Base-by-base conservation (phyloP, 2,888 invertebrate genomes). In the Candidula unifasciata region DNA sequence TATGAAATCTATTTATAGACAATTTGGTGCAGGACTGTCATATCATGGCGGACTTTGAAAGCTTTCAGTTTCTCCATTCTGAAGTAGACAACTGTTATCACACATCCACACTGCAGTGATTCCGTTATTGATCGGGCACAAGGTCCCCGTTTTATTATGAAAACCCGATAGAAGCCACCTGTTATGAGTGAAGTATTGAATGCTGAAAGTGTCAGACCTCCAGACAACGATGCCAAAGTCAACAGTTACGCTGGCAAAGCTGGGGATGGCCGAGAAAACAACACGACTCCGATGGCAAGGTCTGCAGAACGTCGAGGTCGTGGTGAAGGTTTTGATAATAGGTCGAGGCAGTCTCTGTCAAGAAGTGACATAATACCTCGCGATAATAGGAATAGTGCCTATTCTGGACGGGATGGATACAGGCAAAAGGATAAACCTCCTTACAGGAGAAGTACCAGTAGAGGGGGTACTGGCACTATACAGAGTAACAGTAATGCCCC, bases 131-230 rank as follows among this genome's bases (percentile, higher is more conserved):
- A 76, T 18, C 54, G 66, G 79, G 27, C n/a, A 37, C 37, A 52
- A 44, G 1, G 21, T 33, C 33, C 37, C 71, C 71, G 8, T 44
- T 10, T 44, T 6, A 81, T 57, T 82, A 82, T 73, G 82, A 82
- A 74, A 64, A 82, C 68, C 37, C 69, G 79, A 83, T 60, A 74
- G 66, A 74, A 60, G 77, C 30, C 68, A 35, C 84, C 71, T 87
- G 89, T 87, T 85, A 91, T 91, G 91, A 91, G 89, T 89, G 91
- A 91, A 81, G 87, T 88, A 86, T 90, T 89, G 76, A 88, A 87
- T 86, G 90, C 89, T 84, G 88, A 86, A 82, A 90, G 87, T 85
- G 88, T 88, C 84, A 90, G 89, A 87, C 86, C 89, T 82, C 86
- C 86, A 84, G 90, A 90, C 74, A 88, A 87, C 78, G 87, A 88